Evolutionary conservation across 2,888 invertebrate species (phyloP).

Genomic region (Suillia variegata): DNA sequence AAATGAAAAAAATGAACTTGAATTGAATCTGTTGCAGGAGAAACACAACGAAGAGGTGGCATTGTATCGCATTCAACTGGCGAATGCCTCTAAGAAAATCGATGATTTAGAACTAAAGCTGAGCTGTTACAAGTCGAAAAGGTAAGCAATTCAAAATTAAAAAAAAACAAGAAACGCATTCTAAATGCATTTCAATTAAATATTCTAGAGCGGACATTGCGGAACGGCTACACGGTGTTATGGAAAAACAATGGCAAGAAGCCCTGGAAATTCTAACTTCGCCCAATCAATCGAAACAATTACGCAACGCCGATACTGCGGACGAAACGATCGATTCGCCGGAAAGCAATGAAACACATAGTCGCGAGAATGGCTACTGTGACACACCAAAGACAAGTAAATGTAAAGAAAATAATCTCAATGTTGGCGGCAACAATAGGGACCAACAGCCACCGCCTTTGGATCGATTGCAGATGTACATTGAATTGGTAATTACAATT

Average conservation of each 20-base stretch:
- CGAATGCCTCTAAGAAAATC: conserved; percentile 73
- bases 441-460: conserved; percentile 39
- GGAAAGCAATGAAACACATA: conserved; percentile 32
- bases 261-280: conserved; percentile 72
- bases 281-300: conserved; percentile 44
- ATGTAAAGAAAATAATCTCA: conserved; percentile 44
- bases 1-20: conserved; percentile 74
- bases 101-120: conserved; percentile 68
- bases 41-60: conserved; percentile 80
- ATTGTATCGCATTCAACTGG: conserved; percentile 72
- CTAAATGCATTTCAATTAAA: background rate
- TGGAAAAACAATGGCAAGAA: conserved; percentile 83
- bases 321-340: conserved; percentile 36
- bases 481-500: conserved; percentile 61
- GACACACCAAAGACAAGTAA: conserved; percentile 57
- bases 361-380: conserved; percentile 43
- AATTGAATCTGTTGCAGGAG: conserved; percentile 77
- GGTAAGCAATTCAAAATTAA: conserved; percentile 37
- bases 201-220: conserved; percentile 71
- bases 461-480: conserved; percentile 57
- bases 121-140: conserved; percentile 50
- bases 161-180: background rate
- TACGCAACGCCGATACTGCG: conserved; percentile 30
- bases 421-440: conserved; percentile 31
- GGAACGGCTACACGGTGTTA: conserved; percentile 75